These are phyloP conservation scores for Rhinolophus ferrumequinum DNA, from an alignment of 2,113 vertebrate genomes.

Conservation along the genomic window DNA sequence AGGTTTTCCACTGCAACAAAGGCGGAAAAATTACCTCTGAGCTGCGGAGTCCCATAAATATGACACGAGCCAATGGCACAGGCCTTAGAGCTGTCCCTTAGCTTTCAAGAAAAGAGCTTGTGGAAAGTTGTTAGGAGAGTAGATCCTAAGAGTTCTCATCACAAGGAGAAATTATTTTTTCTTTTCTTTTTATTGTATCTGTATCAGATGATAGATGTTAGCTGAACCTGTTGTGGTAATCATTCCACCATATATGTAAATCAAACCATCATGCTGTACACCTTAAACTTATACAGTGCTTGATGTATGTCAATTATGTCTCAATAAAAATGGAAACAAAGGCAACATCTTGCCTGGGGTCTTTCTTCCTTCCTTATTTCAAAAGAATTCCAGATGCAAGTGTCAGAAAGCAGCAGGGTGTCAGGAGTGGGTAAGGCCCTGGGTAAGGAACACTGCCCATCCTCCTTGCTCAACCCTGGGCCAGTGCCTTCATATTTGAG, in stretches of 20 bases:
- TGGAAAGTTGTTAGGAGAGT: neutral
- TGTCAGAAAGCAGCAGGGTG: neutral
- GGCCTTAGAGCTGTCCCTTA: neutral
- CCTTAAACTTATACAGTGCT: neutral
- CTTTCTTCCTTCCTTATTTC: neutral
- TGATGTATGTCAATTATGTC: neutral
- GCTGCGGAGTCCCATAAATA: neutral
- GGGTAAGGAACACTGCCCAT: neutral
- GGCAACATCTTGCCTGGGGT: neutral
- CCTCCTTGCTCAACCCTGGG: neutral
- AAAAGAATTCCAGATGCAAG: neutral
- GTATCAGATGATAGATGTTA: neutral
- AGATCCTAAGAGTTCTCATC: neutral
- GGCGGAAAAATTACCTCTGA: neutral
- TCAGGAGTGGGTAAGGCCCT: neutral
- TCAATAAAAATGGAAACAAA: neutral
- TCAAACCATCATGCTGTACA: neutral
- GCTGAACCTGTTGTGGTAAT: neutral
- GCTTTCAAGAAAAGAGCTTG: neutral
- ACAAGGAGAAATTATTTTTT: neutral
- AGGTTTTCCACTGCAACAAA: neutral
- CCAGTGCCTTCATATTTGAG: neutral
- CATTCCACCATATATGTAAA: neutral
- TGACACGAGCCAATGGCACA: neutral
- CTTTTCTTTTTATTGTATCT: neutral